phyloP scores from a whole-genome alignment of 2,888 invertebrate species.

The Boloria selene region DNA sequence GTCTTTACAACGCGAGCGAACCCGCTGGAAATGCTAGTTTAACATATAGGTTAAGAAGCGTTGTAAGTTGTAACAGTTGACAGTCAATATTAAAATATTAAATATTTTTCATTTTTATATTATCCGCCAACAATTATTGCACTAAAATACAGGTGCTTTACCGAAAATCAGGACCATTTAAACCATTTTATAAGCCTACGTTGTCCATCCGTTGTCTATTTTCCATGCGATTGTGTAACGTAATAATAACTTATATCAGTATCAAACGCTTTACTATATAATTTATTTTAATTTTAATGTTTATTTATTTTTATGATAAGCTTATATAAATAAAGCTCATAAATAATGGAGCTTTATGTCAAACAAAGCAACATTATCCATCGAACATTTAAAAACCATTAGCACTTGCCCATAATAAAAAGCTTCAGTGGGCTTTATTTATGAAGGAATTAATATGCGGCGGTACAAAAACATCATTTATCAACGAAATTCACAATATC shows the following conservation, averaged over 20 bases:
- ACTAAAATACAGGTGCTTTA: too few relatives aligned
- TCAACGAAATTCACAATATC: constrained; percentile 21
- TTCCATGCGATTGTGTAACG: background rate
- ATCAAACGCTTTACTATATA: background rate
- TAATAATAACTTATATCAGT: background rate
- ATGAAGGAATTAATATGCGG: constrained; percentile 28
- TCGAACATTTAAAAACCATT: constrained; percentile 37
- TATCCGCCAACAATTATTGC: too few relatives aligned
- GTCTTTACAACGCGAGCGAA: too few relatives aligned
- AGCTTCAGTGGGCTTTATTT: constrained; percentile 24
- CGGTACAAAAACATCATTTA: constrained; percentile 26
- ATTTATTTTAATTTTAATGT: background rate
- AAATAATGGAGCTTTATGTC: constrained; percentile 8
- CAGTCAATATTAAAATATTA: too few relatives aligned
- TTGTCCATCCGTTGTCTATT: too few relatives aligned
- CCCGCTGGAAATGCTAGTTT: too few relatives aligned
- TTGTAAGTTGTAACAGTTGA: too few relatives aligned
- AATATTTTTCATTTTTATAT: too few relatives aligned
- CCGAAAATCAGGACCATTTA: too few relatives aligned
- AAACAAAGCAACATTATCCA: constrained; percentile 22
- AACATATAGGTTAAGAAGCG: too few relatives aligned
- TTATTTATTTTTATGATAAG: background rate
- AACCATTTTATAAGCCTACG: too few relatives aligned
- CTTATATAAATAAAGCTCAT: background rate
- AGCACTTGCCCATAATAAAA: constrained; percentile 24